phyloP scores from a whole-genome alignment of 2,113 vertebrate species.

The Lasiurus cinereus region DNA sequence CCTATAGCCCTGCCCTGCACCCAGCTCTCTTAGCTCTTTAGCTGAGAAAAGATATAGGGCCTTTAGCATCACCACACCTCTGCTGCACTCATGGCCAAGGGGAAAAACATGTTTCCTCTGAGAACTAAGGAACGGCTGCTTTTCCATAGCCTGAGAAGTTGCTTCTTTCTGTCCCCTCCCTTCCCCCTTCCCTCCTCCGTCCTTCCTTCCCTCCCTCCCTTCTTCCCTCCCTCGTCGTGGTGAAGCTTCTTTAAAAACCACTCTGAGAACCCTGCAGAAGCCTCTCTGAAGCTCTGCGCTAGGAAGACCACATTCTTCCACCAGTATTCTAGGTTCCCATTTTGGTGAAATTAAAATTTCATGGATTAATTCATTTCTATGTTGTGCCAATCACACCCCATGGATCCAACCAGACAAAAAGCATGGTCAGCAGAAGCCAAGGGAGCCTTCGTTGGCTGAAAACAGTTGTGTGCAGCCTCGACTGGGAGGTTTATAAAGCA shows the following conservation, averaged over 20 bases:
- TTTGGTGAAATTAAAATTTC: conserved; percentile 54
- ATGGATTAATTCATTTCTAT: conserved; percentile 37
- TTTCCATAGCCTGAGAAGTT: conserved; percentile 82
- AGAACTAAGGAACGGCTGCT: conserved; percentile 86
- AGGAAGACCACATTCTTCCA: conserved; percentile 55
- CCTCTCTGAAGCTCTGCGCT: conserved; percentile 73
- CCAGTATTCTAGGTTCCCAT: conserved; percentile 74
- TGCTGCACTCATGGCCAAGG: conserved; percentile 83
- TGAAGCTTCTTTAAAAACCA: conserved; percentile 68
- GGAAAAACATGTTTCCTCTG: conserved; percentile 88
- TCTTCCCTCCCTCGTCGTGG: background rate
- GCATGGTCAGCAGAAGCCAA: accelerated
- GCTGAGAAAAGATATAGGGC: conserved; percentile 87
- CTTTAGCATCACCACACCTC: conserved; percentile 90
- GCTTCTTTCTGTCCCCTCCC: conserved; percentile 46
- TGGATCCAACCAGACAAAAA: background rate
- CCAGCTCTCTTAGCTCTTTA: conserved; percentile 79
- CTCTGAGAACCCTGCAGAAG: conserved; percentile 32
- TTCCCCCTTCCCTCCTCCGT: too few species aligned
- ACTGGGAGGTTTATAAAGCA: background rate
- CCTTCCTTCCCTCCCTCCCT: too few species aligned
- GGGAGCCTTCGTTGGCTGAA: background rate
- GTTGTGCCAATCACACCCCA: background rate
- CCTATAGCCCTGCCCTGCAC: background rate
- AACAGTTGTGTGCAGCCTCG: too few species aligned